Conservation (phyloP, 2,113 vertebrate genomes). For the Microcebus griseorufus region DNA sequence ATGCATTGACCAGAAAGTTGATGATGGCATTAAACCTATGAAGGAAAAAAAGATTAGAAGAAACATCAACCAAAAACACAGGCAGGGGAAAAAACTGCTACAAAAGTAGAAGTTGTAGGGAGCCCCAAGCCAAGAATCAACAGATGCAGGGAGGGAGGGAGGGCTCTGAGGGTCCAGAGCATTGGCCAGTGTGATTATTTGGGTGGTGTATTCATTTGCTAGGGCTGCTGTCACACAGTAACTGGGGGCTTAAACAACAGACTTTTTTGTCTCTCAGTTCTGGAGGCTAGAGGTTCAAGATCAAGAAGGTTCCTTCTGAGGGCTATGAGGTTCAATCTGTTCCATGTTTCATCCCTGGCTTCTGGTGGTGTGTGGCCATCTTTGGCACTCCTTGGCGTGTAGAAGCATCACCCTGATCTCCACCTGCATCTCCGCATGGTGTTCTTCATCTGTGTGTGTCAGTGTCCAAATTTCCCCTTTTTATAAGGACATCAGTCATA, state of each 20-base stretch:
- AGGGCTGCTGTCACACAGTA: background rate
- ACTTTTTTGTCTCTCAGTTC: background rate
- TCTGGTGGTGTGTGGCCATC: background rate
- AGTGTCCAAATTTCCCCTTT: background rate
- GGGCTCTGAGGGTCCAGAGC: background rate
- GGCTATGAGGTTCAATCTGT: background rate
- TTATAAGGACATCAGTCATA: background rate
- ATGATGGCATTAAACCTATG: background rate
- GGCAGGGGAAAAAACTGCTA: background rate
- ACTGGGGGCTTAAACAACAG: background rate
- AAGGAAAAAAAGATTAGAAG: background rate
- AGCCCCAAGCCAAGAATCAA: background rate
- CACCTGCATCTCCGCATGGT: background rate
- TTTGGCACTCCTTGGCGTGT: background rate
- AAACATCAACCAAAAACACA: background rate
- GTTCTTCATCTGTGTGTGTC: background rate
- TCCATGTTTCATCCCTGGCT: background rate
- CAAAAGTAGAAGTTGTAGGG: background rate
- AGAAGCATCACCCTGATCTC: background rate
- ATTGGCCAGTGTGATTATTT: background rate
- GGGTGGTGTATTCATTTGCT: background rate
- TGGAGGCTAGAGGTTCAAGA: background rate
- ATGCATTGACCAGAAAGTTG: background rate
- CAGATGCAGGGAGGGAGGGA: background rate
- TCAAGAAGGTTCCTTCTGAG: background rate